Conservation (phyloP, 2,113 vertebrate genomes). For the Oreotrochilus melanogaster region DNA sequence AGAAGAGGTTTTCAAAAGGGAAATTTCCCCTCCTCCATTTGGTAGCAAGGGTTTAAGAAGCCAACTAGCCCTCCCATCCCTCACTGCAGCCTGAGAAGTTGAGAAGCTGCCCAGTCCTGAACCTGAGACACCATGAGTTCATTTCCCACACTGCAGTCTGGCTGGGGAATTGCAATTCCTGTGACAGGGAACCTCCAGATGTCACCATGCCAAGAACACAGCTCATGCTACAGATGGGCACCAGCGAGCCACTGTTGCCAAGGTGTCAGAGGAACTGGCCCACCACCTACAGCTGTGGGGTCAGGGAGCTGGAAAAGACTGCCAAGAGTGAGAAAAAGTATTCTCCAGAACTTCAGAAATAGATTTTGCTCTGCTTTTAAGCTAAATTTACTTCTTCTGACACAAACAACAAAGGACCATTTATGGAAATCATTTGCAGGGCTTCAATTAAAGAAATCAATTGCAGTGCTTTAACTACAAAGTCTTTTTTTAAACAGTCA, state of each 20-base stretch:
- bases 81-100: neutral
- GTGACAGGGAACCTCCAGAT: slow-evolving; percentile 27
- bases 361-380: neutral
- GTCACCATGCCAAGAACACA: neutral
- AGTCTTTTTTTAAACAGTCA: neutral
- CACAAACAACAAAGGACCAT: neutral
- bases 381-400: neutral
- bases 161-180: neutral
- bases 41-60: neutral
- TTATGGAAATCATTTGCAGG: neutral
- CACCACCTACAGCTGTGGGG: neutral
- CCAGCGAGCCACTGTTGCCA: neutral
- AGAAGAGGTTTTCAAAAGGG: neutral
- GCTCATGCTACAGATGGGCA: neutral
- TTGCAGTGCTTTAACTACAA: neutral
- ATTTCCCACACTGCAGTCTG: neutral
- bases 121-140: neutral
- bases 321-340: neutral
- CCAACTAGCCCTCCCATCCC: neutral
- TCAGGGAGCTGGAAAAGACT: neutral
- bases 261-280: neutral
- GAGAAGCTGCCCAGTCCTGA: neutral
- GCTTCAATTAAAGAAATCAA: neutral
- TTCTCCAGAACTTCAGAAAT: neutral
- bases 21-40: neutral